A percentile compares a stretch with the other conserved stretches of the same genome.
These are phyloP conservation scores for Callopanchax toddi DNA, from an alignment of 2,113 vertebrate genomes.

Conservation along the genomic window DNA sequence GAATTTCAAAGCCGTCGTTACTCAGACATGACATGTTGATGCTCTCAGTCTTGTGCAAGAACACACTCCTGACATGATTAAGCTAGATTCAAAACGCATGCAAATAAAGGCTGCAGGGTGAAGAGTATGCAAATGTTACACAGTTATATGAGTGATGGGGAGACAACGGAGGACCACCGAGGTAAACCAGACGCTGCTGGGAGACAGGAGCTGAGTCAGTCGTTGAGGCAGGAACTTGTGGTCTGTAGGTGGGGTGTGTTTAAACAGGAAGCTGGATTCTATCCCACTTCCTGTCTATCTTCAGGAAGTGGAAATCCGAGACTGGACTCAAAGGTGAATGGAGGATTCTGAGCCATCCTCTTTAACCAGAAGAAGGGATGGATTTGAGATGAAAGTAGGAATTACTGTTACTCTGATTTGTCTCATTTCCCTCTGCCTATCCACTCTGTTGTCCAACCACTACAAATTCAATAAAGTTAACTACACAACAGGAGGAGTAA, in stretches of 20 bases:
- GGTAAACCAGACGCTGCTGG: neutral
- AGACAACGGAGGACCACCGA: neutral
- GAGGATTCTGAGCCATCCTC: neutral
- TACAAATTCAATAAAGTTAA: neutral
- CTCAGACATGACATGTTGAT: constrained; percentile 25
- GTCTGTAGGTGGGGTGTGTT: constrained; percentile 37
- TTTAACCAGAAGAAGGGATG: neutral
- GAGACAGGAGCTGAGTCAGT: neutral
- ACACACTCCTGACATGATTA: neutral
- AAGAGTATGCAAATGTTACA: neutral
- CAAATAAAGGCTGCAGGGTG: constrained; percentile 5
- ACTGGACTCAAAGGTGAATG: constrained; percentile 25
- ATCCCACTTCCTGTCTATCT: constrained; percentile 46
- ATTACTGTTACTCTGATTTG: too few relatives aligned
- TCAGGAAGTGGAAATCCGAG: constrained; percentile 41
- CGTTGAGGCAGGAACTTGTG: constrained; percentile 2
- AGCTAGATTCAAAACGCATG: constrained; percentile 31
- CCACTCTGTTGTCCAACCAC: too few relatives aligned
- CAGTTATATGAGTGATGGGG: neutral
- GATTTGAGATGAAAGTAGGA: too few relatives aligned
- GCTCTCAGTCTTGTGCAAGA: neutral
- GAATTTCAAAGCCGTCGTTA: constrained; percentile 1
- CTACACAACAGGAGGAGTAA: neutral
- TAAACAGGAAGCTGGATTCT: constrained; percentile 48
- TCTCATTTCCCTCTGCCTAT: too few relatives aligned